A percentile compares a stretch with the other conserved stretches of the same genome.
Conservation (phyloP, 2,888 invertebrate genomes). For the Lasioglossum marginatum region DNA sequence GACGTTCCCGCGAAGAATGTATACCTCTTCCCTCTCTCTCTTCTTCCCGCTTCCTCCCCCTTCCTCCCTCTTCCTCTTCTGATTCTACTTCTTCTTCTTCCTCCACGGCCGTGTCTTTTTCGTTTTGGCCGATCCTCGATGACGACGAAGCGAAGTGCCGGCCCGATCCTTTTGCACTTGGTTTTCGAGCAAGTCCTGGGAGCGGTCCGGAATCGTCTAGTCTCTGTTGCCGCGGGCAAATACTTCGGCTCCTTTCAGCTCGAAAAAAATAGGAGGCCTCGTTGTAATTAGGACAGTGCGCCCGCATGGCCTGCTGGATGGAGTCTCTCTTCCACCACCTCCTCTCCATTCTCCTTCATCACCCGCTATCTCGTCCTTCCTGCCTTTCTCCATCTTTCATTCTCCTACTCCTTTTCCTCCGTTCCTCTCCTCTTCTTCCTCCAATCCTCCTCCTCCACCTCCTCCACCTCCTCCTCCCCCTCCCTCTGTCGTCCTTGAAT, state of each 20-base stretch:
- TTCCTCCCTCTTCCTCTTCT: neutral
- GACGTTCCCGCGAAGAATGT: conserved; percentile 66
- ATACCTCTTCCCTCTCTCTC: neutral
- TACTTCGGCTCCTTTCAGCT: conserved; percentile 81
- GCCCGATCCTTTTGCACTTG: conserved; percentile 70
- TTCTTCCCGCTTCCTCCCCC: conserved; percentile 13
- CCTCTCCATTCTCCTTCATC: conserved; percentile 66
- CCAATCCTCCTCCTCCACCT: conserved; percentile 18
- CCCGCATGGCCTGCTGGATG: conserved; percentile 80
- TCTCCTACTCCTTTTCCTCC: conserved; percentile 29
- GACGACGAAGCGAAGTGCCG: conserved; percentile 61
- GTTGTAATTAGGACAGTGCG: conserved; percentile 85
- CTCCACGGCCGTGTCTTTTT: conserved; percentile 36
- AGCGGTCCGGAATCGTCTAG: conserved; percentile 66
- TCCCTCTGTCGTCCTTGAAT: conserved; percentile 70
- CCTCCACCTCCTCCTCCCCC: conserved; percentile 54
- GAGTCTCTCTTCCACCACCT: conserved; percentile 61
- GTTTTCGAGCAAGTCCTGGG: conserved; percentile 60
- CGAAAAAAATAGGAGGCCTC: conserved; percentile 79
- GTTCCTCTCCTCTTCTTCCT: conserved; percentile 36
- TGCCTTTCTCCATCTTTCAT: conserved; percentile 52
- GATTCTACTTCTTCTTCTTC: neutral
- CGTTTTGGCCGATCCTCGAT: conserved; percentile 55
- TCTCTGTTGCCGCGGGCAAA: conserved; percentile 76
- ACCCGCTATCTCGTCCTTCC: conserved; percentile 57